phyloP scores from a whole-genome alignment of 2,888 invertebrate species.

The Oasisia sp. region DNA sequence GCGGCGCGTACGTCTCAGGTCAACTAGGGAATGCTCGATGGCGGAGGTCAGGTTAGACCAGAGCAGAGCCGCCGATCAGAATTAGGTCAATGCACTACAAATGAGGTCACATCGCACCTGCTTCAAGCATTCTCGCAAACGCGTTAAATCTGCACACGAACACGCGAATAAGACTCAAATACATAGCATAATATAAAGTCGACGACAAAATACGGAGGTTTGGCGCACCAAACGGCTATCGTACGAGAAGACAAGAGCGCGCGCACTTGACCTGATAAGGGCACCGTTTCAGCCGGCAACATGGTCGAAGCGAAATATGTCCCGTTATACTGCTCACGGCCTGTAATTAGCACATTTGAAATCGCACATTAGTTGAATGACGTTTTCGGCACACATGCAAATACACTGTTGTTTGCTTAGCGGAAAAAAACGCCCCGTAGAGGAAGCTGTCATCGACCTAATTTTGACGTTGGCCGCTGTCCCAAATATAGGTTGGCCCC shows the following conservation, averaged over 20 bases:
- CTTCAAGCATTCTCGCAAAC: background rate
- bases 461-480: background rate
- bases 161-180: background rate
- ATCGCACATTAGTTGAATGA: background rate
- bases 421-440: background rate
- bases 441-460: background rate
- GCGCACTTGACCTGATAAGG: conserved; percentile 17
- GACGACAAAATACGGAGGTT: background rate
- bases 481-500: conserved; percentile 17
- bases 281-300: background rate
- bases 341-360: background rate
- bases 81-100: conserved; percentile 11
- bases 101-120: conserved; percentile 17
- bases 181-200: background rate
- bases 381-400: background rate
- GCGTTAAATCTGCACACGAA: background rate
- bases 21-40: background rate
- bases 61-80: background rate
- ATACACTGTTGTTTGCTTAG: background rate
- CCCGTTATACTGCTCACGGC: background rate
- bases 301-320: conserved; percentile 17
- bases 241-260: conserved; percentile 13
- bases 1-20: background rate
- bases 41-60: background rate
- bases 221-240: background rate